Percentiles rank a stretch among this genome's conserved stretches.
Evolutionary conservation across 2,888 invertebrate genomes (phyloP).

Genomic region (Lochmaea capreae): DNA sequence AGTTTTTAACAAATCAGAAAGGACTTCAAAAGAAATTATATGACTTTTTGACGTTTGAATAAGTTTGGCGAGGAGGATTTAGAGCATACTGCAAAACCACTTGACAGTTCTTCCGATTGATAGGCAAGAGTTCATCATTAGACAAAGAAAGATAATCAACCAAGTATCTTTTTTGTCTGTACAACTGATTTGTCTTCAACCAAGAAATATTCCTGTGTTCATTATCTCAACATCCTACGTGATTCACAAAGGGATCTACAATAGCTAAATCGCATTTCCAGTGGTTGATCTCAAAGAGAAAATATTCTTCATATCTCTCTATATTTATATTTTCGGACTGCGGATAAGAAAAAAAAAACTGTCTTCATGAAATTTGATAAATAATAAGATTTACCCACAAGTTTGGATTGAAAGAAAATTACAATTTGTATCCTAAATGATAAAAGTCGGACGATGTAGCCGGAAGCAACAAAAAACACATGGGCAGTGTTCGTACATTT

Average conservation of each 20-base stretch:
- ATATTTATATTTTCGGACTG: slow-evolving; percentile 21
- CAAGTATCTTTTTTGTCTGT: no score
- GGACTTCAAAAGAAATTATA: no score
- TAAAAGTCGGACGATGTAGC: slow-evolving; percentile 50
- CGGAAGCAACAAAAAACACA: slow-evolving; percentile 34
- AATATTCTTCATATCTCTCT: slow-evolving; percentile 16
- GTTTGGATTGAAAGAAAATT: slow-evolving; percentile 46
- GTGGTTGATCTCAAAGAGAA: slow-evolving; percentile 18
- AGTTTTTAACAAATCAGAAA: no score
- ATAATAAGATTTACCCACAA: slow-evolving; percentile 37
- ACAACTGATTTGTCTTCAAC: no score
- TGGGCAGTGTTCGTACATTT: neutral
- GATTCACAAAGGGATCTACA: slow-evolving; percentile 4
- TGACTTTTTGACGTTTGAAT: no score
- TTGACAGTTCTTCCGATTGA: no score
- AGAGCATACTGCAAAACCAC: no score
- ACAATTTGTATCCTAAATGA: slow-evolving; percentile 47
- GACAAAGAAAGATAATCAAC: no score
- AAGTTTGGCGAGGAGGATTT: no score
- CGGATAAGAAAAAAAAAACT: slow-evolving; percentile 21
- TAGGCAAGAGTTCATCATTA: no score
- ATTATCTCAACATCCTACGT: neutral
- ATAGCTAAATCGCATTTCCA: slow-evolving; percentile 11
- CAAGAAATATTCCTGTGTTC: no score
- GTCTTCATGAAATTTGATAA: slow-evolving; percentile 37